Base-by-base conservation (phyloP, 2,888 invertebrate genomes). In the Lapara coniferarum region DNA sequence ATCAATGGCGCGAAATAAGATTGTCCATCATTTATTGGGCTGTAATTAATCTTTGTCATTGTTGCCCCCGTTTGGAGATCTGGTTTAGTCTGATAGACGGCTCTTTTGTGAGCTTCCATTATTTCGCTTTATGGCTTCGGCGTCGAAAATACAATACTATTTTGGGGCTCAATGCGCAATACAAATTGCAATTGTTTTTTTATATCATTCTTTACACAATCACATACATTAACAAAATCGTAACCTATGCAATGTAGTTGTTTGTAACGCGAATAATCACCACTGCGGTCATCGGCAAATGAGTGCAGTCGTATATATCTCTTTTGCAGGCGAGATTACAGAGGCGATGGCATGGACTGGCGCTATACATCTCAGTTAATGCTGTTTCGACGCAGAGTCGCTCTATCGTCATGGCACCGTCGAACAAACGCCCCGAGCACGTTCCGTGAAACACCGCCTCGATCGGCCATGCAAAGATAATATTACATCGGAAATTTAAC, bases 11-110 rank as follows among this genome's bases (percentile, higher is more conserved):
- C 79, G 81, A 83, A 85, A 88, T 87, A 88, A 86, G 84, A 85
- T 85, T 85, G 87, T 88, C 79, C 81, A 81, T 81, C 86, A 87
- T 85, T 88, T 87, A 89, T 88, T 87, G 85, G 84, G 80, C 79
- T 79, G 85, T 89, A 90, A 90, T 90, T 91, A 91, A 91, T 90
- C 91, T 86, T 83, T 84, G 87, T 88, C 89, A 85, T 85, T 86
- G 85, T 85, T 86, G 82, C 83, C 84, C 79, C 81, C 82, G 80
- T 83, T 85, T 82, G 81, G 84, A 87, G 86, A 86, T 86, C 85
- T 84, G 80, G 79, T 81, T 66, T 70, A 70, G 74, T 74, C 75
- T 75, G 85, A 82, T 84, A 79, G 77, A 78, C 76, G 74, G 74
- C 78, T 77, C 78, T 79, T 82, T 80, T 80, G 77, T 78, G 78